Percentiles rank a stretch among this genome's conserved stretches.
phyloP scores from a whole-genome alignment of 2,797 vertebrate genomes.

The Xenentodon cancila region DNA sequence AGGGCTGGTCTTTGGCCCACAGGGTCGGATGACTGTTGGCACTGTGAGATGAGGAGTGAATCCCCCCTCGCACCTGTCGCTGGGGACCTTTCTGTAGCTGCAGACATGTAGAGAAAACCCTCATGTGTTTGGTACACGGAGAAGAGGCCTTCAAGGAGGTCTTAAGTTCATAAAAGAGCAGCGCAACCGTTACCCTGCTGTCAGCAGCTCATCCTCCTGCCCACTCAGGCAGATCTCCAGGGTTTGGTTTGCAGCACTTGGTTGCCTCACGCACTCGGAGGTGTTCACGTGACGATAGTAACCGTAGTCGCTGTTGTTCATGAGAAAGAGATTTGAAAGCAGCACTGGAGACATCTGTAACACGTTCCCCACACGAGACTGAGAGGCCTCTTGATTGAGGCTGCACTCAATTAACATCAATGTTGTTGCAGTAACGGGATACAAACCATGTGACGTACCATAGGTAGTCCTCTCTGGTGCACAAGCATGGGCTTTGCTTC shows the following conservation, averaged over 20 bases:
- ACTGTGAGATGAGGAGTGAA: slow-evolving; percentile 65
- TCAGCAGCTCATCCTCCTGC: slow-evolving; percentile 78
- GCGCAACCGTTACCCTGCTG: slow-evolving; percentile 67
- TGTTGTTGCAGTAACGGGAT: no score
- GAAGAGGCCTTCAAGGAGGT: no score
- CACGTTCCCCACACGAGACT: no score
- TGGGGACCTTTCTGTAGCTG: slow-evolving; percentile 84
- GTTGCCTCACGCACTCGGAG: slow-evolving; percentile 79
- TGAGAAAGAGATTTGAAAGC: neutral
- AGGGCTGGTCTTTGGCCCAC: slow-evolving; percentile 66
- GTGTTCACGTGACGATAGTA: slow-evolving; percentile 79
- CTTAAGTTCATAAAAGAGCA: neutral
- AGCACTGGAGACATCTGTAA: no score
- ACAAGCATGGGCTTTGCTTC: slow-evolving; percentile 76
- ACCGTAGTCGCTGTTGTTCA: slow-evolving; percentile 79
- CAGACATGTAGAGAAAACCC: neutral
- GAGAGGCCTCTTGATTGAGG: no score
- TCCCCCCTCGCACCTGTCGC: slow-evolving; percentile 82
- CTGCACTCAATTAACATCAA: no score
- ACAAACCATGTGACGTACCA: slow-evolving; percentile 66
- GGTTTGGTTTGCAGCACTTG: slow-evolving; percentile 59
- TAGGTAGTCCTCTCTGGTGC: slow-evolving; percentile 81
- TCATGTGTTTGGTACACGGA: neutral
- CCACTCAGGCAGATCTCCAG: slow-evolving; percentile 77
- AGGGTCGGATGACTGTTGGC: slow-evolving; percentile 66